Evolutionary conservation across 2,113 vertebrate species (phyloP).

Genomic region (Pangasianodon hypophthalmus): DNA sequence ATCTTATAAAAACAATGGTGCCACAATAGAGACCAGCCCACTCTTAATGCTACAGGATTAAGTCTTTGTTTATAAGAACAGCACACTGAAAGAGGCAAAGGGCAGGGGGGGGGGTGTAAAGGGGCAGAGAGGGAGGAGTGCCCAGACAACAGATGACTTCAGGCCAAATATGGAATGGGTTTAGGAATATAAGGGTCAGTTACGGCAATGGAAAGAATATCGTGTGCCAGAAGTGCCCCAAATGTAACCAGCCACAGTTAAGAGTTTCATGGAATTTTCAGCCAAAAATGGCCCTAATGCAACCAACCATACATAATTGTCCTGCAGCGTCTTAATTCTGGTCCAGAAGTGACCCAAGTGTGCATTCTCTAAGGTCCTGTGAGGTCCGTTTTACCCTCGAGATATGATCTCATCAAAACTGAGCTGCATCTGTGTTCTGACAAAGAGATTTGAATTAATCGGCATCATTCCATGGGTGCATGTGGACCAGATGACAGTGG

Average conservation of each 20-base stretch:
- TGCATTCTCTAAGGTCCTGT: background rate
- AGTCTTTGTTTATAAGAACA: slow-evolving; percentile 32
- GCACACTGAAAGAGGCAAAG: slow-evolving; percentile 12
- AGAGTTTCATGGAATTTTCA: background rate
- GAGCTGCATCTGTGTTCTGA: slow-evolving; percentile 25
- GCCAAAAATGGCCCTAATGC: background rate
- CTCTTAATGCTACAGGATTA: slow-evolving; percentile 27
- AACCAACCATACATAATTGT: background rate
- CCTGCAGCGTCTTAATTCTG: background rate
- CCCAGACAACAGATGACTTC: slow-evolving; percentile 1
- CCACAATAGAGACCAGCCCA: background rate
- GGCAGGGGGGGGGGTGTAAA: background rate
- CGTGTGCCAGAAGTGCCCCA: background rate
- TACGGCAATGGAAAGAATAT: background rate
- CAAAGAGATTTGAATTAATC: slow-evolving; percentile 26
- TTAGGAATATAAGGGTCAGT: background rate
- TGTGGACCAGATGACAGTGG: slow-evolving; percentile 35
- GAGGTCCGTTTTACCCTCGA: background rate
- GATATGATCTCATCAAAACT: slow-evolving; percentile 28
- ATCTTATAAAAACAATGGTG: slow-evolving; percentile 11
- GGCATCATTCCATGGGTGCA: background rate
- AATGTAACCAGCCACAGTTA: background rate
- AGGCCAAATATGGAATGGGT: slow-evolving; percentile 13
- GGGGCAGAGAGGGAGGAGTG: background rate
- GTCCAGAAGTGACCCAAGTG: background rate